These are phyloP conservation scores for Cyclargus thomasi DNA, from an alignment of 1,140 invertebrate species.

Conservation along the genomic window DNA sequence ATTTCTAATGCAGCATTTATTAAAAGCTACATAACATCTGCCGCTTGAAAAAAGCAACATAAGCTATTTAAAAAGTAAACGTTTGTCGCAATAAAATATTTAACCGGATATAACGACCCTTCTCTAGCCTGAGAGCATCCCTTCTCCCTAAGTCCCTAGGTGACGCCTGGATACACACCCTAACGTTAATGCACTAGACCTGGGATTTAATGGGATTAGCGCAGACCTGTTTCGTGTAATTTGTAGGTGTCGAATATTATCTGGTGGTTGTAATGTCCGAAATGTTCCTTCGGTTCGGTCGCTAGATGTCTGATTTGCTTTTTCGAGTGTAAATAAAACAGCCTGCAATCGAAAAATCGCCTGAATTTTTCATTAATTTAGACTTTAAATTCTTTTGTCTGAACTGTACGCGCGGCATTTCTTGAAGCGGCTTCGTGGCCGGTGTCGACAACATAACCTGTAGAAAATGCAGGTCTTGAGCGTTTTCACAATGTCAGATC, in stretches of 20 bases:
- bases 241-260: background rate
- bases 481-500: no score
- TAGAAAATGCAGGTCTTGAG: no score
- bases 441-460: no score
- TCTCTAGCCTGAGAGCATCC: slow-evolving; percentile 8
- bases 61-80: background rate
- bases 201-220: slow-evolving; percentile 5
- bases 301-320: no score
- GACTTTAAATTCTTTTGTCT: no score
- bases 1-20: background rate
- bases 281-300: no score
- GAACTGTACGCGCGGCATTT: no score
- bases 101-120: background rate
- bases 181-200: slow-evolving; percentile 2
- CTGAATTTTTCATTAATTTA: no score
- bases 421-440: no score
- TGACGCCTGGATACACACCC: slow-evolving; percentile 5
- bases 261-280: no score
- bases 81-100: slow-evolving; percentile 1
- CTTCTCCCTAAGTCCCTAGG: background rate
- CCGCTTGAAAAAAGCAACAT: background rate
- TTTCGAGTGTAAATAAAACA: no score
- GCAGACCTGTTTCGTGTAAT: background rate
- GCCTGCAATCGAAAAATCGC: no score
- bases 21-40: background rate